Evolutionary conservation across 2,113 vertebrate genomes (phyloP).

Genomic region (Callospermophilus lateralis): DNA sequence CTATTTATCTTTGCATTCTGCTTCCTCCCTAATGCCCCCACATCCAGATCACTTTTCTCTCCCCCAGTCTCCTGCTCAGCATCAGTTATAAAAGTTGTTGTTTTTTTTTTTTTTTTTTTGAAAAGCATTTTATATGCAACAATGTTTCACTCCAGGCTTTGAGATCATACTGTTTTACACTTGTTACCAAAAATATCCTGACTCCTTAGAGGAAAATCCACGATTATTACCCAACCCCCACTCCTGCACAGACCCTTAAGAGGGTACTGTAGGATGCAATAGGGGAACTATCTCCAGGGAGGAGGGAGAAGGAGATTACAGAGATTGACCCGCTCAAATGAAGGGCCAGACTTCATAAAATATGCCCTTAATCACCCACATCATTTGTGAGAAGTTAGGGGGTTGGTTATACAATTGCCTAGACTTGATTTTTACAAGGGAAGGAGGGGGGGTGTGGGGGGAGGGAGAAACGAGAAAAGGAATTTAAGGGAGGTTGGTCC

Average conservation of each 20-base stretch:
- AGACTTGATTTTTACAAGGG: background rate
- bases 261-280: too few species aligned
- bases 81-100: background rate
- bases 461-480: background rate
- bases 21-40: background rate
- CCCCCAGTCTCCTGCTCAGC: background rate
- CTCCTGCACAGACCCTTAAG: background rate
- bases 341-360: conserved; percentile 2
- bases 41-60: background rate
- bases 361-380: background rate
- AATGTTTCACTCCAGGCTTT: conserved; percentile 14
- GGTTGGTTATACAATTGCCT: background rate
- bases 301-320: background rate
- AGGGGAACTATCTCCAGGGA: background rate
- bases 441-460: too few species aligned
- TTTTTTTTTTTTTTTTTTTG: too few species aligned
- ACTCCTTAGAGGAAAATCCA: conserved; percentile 25
- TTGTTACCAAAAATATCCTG: conserved; percentile 18
- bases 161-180: background rate
- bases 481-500: background rate
- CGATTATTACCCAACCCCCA: background rate
- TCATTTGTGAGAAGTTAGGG: conserved; percentile 13
- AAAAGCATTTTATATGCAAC: background rate
- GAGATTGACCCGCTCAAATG: background rate
- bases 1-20: background rate